These are phyloP conservation scores for Agrochola lota DNA, from an alignment of 2,888 invertebrate species.

Conservation along the genomic window DNA sequence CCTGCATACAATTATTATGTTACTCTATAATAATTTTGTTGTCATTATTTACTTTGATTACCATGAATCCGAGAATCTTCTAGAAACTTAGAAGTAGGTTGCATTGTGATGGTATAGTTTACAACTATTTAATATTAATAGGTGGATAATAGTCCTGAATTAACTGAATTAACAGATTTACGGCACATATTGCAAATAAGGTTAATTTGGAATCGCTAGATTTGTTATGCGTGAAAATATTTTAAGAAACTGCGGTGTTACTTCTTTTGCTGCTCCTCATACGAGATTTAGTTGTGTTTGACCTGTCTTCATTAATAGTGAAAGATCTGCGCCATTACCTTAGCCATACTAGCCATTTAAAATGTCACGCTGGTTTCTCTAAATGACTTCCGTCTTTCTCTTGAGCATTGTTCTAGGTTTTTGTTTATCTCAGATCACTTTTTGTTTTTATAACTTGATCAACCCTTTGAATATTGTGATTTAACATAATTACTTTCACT, in stretches of 20 bases:
- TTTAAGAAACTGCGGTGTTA: not conserved
- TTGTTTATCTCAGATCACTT: not conserved
- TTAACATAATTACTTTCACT: not conserved
- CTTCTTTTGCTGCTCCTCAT: not conserved
- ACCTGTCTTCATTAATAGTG: not conserved
- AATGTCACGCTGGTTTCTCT: not conserved
- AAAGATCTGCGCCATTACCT: not conserved
- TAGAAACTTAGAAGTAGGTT: conserved; percentile 16
- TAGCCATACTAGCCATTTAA: not conserved
- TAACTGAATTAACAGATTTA: conserved; percentile 13
- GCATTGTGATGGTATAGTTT: conserved; percentile 11
- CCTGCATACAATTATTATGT: not conserved
- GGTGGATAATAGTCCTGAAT: conserved; percentile 7
- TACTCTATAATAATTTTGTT: not conserved
- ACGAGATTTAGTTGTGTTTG: not conserved
- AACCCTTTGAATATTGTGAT: not conserved
- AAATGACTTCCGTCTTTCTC: not conserved
- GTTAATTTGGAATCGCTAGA: not conserved
- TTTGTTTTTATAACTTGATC: not conserved
- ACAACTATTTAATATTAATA: conserved; percentile 29
- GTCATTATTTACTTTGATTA: not conserved
- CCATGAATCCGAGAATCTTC: not conserved
- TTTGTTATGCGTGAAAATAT: conserved; percentile 5
- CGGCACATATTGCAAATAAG: conserved; percentile 14
- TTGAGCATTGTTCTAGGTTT: not conserved